Percentiles rank a stretch among this genome's conserved stretches.
Evolutionary conservation across 2,113 vertebrate species (phyloP).

Genomic region (Propithecus coquereli): DNA sequence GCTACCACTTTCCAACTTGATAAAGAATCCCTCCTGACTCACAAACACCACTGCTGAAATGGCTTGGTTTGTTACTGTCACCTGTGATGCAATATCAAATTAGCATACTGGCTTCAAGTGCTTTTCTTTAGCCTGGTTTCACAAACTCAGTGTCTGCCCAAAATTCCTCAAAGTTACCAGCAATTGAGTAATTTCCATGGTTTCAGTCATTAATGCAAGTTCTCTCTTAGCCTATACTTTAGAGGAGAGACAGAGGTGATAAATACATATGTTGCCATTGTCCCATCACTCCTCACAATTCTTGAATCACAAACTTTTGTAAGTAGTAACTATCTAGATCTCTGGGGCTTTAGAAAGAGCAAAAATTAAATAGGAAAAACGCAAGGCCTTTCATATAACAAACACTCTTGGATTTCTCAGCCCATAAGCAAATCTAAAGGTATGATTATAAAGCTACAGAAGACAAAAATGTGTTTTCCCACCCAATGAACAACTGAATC

Average conservation of each 20-base stretch:
- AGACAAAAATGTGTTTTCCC: neutral
- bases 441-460: neutral
- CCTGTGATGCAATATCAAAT: neutral
- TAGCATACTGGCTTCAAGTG: neutral
- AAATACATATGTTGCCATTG: neutral
- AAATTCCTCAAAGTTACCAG: neutral
- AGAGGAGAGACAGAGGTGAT: neutral
- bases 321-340: neutral
- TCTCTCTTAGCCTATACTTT: neutral
- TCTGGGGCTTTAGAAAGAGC: neutral
- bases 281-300: neutral
- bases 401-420: neutral
- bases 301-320: neutral
- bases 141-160: neutral
- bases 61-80: neutral
- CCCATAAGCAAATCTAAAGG: neutral
- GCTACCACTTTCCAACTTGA: neutral
- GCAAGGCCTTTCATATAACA: neutral
- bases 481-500: neutral
- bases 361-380: neutral
- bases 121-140: neutral
- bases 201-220: neutral
- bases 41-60: neutral
- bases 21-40: neutral
- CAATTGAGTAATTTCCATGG: neutral